Evolutionary conservation across 2,888 invertebrate species (phyloP).

Genomic region (Cerceris rybyensis): DNA sequence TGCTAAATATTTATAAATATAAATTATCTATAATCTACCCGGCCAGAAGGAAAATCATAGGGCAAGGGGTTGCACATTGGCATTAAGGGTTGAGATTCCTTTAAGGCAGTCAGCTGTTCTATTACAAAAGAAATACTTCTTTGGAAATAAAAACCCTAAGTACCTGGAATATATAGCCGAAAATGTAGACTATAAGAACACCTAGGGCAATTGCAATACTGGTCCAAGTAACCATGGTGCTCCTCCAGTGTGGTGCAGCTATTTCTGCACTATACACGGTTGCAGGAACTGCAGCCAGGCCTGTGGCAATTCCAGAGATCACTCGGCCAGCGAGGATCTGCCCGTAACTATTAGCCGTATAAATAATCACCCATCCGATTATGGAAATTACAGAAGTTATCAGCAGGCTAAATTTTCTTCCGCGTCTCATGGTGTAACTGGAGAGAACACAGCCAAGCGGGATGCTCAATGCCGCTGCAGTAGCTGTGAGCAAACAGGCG

Average conservation of each 20-base stretch:
- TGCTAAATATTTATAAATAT: too few species aligned
- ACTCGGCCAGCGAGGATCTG: conserved; percentile 82
- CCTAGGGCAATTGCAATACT: conserved; percentile 83
- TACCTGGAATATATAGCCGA: conserved; percentile 83
- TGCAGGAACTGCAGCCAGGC: conserved; percentile 83
- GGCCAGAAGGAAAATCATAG: too few species aligned
- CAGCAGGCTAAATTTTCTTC: conserved; percentile 82
- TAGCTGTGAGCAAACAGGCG: conserved; percentile 80
- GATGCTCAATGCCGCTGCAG: conserved; percentile 83
- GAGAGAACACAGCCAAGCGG: conserved; percentile 84
- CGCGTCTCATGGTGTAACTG: conserved; percentile 83
- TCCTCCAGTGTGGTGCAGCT: conserved; percentile 81
- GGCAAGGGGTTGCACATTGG: too few species aligned
- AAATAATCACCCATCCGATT: conserved; percentile 83
- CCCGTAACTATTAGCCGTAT: conserved; percentile 78
- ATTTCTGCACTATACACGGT: conserved; percentile 84
- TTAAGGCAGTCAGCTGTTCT: background rate
- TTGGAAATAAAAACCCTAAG: background rate
- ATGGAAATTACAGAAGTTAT: conserved; percentile 82
- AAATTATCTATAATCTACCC: too few species aligned
- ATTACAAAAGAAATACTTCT: background rate
- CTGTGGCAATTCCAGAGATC: conserved; percentile 83
- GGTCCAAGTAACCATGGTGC: conserved; percentile 84
- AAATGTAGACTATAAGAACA: conserved; percentile 83
- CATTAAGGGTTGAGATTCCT: background rate